These are phyloP conservation scores for Odontophorus gujanensis DNA, from an alignment of 2,113 vertebrate genomes.

Conservation along the genomic window DNA sequence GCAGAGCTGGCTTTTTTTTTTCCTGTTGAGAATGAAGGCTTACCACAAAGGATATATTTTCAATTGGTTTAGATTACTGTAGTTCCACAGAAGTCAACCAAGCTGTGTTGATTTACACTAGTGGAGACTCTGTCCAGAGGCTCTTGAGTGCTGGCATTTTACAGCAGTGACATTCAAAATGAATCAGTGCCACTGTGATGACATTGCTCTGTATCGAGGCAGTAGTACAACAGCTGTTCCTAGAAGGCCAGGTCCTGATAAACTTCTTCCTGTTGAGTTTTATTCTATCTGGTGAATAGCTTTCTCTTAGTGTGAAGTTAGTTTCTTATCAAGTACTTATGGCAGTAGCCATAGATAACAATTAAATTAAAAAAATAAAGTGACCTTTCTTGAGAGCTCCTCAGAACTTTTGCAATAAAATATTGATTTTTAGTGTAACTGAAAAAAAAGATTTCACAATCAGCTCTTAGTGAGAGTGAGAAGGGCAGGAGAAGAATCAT, in stretches of 20 bases:
- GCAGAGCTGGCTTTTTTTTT: neutral
- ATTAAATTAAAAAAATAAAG: neutral
- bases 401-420: neutral
- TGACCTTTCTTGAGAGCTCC: neutral
- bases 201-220: neutral
- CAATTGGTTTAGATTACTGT: slow-evolving; percentile 15
- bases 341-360: neutral
- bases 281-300: neutral
- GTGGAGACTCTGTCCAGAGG: neutral
- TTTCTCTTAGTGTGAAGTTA: neutral
- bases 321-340: neutral
- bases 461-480: neutral
- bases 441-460: neutral
- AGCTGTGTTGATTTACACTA: slow-evolving; percentile 24
- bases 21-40: neutral
- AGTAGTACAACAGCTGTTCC: neutral
- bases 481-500: neutral
- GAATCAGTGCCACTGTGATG: slow-evolving; percentile 15
- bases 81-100: neutral
- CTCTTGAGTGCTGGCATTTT: slow-evolving; percentile 1
- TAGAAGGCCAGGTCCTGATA: slow-evolving; percentile 14
- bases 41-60: slow-evolving; percentile 24
- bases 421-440: slow-evolving; percentile 1
- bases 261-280: neutral
- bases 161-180: slow-evolving; percentile 50